phyloP scores from a whole-genome alignment of 2,113 vertebrate species.

The Ictalurus punctatus region DNA sequence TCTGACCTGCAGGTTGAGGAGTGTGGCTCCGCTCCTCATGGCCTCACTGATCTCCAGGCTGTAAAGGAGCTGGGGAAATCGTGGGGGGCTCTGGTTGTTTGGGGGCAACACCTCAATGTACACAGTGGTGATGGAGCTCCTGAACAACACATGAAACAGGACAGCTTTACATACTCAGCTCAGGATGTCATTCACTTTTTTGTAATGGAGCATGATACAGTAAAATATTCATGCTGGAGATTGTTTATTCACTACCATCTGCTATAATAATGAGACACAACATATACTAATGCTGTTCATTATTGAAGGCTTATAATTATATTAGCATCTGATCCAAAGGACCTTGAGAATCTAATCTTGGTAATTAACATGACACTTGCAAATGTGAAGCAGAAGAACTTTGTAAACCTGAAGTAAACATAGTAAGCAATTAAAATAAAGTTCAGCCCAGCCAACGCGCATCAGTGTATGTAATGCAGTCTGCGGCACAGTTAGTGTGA shows the following conservation, averaged over 20 bases:
- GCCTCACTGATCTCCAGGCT: slow-evolving; percentile 95
- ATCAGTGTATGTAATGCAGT: neutral
- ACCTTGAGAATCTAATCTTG: neutral
- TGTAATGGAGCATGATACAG: neutral
- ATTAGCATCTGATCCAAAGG: neutral
- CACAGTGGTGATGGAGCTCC: slow-evolving; percentile 94
- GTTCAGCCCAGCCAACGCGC: neutral
- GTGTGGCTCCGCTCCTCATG: slow-evolving; percentile 86
- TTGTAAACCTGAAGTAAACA: neutral
- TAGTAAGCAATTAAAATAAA: neutral
- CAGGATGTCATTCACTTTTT: neutral
- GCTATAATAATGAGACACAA: neutral
- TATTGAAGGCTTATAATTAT: neutral
- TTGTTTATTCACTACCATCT: slow-evolving; percentile 11
- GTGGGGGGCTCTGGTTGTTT: slow-evolving; percentile 96
- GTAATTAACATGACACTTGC: neutral
- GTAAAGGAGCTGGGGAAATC: slow-evolving; percentile 86
- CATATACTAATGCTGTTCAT: slow-evolving; percentile 1
- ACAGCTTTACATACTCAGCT: neutral
- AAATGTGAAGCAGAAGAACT: neutral
- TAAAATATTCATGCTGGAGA: neutral
- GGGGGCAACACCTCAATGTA: slow-evolving; percentile 96
- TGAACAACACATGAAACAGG: slow-evolving; percentile 55
- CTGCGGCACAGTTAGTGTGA: neutral
- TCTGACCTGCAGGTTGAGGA: slow-evolving; percentile 90